Conservation (phyloP, 2,113 vertebrate species). For the Sterrhoptilus dennistouni region DNA sequence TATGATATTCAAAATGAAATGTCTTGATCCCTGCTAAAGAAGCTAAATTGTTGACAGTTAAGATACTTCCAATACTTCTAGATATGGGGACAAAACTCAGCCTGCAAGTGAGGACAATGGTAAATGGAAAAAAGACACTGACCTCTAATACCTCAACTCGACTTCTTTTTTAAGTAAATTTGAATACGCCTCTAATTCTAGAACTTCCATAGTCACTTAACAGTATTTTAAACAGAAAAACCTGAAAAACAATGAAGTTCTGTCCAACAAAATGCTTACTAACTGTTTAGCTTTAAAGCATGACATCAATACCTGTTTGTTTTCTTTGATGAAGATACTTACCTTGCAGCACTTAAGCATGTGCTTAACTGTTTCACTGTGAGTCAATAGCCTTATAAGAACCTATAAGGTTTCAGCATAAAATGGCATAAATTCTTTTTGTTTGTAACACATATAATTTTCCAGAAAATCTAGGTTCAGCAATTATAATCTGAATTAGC, state of each 20-base stretch:
- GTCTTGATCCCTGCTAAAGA: neutral
- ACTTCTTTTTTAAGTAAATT: neutral
- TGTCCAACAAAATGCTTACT: neutral
- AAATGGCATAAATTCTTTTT: neutral
- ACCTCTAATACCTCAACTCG: neutral
- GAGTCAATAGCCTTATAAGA: neutral
- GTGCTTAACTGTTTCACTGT: neutral
- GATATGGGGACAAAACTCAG: neutral
- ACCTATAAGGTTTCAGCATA: neutral
- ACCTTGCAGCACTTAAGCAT: neutral
- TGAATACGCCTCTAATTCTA: neutral
- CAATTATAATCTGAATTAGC: neutral
- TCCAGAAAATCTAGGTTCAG: neutral
- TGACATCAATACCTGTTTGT: neutral
- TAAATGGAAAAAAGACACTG: neutral
- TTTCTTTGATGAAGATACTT: neutral
- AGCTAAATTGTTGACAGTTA: neutral
- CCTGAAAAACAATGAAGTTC: neutral
- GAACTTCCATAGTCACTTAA: neutral
- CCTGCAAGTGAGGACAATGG: neutral
- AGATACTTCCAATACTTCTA: neutral
- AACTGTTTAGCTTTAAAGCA: neutral
- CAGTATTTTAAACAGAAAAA: neutral
- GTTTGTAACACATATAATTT: neutral
- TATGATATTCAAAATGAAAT: neutral